A percentile compares a stretch with the other conserved stretches of the same genome.
These are phyloP conservation scores for Ophion ventricosus DNA, from an alignment of 2,888 invertebrate genomes.

Conservation along the genomic window DNA sequence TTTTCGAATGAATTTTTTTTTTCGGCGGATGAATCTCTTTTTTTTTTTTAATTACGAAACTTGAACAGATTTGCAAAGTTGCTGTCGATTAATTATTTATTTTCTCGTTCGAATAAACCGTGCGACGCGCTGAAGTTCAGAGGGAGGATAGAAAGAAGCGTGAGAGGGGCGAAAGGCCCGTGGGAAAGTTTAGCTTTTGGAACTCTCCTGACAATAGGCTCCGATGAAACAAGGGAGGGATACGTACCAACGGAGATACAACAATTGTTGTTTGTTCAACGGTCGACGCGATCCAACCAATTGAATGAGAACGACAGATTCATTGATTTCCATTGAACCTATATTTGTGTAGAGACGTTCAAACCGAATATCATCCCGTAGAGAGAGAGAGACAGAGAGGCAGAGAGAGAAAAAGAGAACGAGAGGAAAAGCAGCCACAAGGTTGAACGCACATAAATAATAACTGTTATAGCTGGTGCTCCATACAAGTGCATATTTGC, in stretches of 20 bases:
- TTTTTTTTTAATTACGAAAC: not conserved
- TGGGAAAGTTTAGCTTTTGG: constrained; percentile 19
- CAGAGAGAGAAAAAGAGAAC: not conserved
- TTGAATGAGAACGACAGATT: constrained; percentile 27
- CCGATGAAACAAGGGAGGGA: constrained; percentile 17
- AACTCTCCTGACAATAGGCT: constrained; percentile 12
- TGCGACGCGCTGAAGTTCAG: not conserved
- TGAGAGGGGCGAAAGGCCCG: not conserved
- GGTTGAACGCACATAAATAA: constrained; percentile 37
- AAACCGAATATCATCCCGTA: constrained; percentile 32
- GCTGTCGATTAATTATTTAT: not conserved
- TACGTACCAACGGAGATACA: constrained; percentile 5
- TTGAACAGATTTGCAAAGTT: too few species aligned
- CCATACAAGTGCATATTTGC: constrained; percentile 4
- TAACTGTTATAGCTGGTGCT: constrained; percentile 33
- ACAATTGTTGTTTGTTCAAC: constrained; percentile 48
- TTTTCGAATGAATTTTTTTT: too few species aligned
- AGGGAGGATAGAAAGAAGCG: not conserved
- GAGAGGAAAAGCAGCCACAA: not conserved
- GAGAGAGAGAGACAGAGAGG: constrained; percentile 7
- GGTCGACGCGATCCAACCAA: constrained; percentile 10
- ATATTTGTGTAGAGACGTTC: constrained; percentile 11
- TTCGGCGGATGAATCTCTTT: too few species aligned
- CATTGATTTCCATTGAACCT: constrained; percentile 34
- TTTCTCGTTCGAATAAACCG: not conserved